A percentile compares a stretch with the other conserved stretches of the same genome.
Conservation (phyloP, 2,797 vertebrate genomes). For the Discoglossus pictus region DNA sequence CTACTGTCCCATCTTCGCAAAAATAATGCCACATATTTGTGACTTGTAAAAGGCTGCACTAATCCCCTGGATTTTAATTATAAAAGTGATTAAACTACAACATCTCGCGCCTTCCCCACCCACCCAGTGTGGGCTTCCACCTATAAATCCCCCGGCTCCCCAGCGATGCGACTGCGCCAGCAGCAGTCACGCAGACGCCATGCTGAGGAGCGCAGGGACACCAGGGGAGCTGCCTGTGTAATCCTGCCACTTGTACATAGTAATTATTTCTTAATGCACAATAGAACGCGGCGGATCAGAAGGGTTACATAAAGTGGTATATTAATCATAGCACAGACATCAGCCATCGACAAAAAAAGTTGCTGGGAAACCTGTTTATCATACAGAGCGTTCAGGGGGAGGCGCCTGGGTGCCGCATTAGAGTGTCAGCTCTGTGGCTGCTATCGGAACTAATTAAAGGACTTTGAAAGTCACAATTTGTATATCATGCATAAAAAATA, state of each 20-base stretch:
- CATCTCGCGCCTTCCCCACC: conserved; percentile 37
- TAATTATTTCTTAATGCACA: conserved; percentile 75
- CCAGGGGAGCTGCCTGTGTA: conserved; percentile 56
- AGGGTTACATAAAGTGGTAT: conserved; percentile 59
- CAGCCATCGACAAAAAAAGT: conserved; percentile 23
- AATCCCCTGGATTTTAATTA: conserved; percentile 67
- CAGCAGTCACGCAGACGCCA: conserved; percentile 64
- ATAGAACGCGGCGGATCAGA: conserved; percentile 65
- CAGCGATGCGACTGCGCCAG: conserved; percentile 61
- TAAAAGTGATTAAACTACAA: conserved; percentile 59
- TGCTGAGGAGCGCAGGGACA: conserved; percentile 69
- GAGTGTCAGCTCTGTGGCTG: too few relatives aligned
- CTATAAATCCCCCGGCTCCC: conserved; percentile 68
- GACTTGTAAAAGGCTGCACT: conserved; percentile 7
- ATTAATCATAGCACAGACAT: conserved; percentile 41
- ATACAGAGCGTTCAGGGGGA: conserved; percentile 11
- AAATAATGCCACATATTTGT: conserved; percentile 8
- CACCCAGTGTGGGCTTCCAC: conserved; percentile 60
- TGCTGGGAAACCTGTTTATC: conserved; percentile 8
- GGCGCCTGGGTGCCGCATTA: too few relatives aligned
- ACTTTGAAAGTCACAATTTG: too few relatives aligned
- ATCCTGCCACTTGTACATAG: conserved; percentile 60
- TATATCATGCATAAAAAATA: too few relatives aligned
- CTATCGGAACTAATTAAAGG: too few relatives aligned
- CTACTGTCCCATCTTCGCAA: background rate